A percentile compares a stretch with the other conserved stretches of the same genome.
Conservation (phyloP, 2,797 vertebrate genomes). For the Luscinia megarhynchos region DNA sequence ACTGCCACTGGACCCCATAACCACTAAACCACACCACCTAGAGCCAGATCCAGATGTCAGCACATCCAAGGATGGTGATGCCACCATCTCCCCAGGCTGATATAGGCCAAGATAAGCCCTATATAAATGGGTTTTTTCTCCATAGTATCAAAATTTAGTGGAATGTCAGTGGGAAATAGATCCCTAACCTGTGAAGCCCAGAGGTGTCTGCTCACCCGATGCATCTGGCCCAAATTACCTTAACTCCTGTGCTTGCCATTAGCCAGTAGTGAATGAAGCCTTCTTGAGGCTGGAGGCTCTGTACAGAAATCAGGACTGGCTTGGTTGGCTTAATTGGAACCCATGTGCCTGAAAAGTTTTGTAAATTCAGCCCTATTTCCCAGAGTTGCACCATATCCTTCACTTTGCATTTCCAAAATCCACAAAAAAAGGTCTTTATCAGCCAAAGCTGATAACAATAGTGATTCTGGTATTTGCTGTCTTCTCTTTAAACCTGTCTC, state of each 20-base stretch:
- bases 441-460: not conserved
- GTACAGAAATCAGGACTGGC: too few relatives aligned
- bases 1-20: not conserved
- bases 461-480: not conserved
- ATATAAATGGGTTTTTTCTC: not conserved
- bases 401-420: not conserved
- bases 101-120: not conserved
- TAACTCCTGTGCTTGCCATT: not conserved
- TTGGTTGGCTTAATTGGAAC: not conserved
- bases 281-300: not conserved
- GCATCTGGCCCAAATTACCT: not conserved
- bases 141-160: not conserved
- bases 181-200: not conserved
- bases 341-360: not conserved
- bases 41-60: not conserved
- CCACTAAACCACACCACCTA: not conserved
- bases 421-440: not conserved
- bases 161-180: not conserved
- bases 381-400: not conserved
- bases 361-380: not conserved
- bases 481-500: not conserved
- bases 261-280: not conserved
- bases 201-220: not conserved
- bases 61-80: not conserved
- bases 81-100: not conserved